These are phyloP conservation scores for Melanargia galathea DNA, from an alignment of 2,888 invertebrate species.

Conservation along the genomic window DNA sequence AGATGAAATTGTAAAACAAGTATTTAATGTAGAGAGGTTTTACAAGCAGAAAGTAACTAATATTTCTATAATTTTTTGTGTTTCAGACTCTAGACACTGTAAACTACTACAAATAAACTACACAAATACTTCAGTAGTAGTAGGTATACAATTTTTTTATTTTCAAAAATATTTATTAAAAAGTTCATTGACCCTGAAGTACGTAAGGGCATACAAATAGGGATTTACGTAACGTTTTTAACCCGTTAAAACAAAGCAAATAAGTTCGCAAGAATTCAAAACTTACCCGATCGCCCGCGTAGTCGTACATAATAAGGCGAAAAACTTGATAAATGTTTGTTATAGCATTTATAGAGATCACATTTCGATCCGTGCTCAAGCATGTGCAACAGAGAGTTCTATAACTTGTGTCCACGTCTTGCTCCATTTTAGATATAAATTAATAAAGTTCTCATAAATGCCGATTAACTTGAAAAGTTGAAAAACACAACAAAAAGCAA, in stretches of 20 bases:
- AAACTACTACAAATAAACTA: too few relatives aligned
- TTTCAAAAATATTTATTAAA: background rate
- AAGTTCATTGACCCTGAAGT: slow-evolving; percentile 11
- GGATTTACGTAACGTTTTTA: slow-evolving; percentile 13
- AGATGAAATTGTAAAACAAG: too few relatives aligned
- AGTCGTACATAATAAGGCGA: slow-evolving; percentile 69
- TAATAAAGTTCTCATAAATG: slow-evolving; percentile 39
- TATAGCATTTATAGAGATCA: slow-evolving; percentile 58
- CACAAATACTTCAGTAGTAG: too few relatives aligned
- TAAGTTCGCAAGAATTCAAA: slow-evolving; percentile 24
- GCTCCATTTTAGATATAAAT: slow-evolving; percentile 62
- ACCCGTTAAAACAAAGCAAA: background rate
- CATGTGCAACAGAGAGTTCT: slow-evolving; percentile 67
- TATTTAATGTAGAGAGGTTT: too few relatives aligned
- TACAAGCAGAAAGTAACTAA: too few relatives aligned
- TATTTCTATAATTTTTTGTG: too few relatives aligned
- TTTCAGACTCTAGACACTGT: too few relatives aligned
- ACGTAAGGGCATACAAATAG: background rate
- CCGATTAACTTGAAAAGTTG: slow-evolving; percentile 45
- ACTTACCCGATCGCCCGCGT: slow-evolving; percentile 69
- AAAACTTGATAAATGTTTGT: slow-evolving; percentile 64
- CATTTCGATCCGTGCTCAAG: slow-evolving; percentile 66
- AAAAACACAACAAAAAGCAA: slow-evolving; percentile 76
- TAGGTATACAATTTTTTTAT: too few relatives aligned
- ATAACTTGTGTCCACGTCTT: slow-evolving; percentile 65